A percentile compares a stretch with the other conserved stretches of the same genome.
Evolutionary conservation across 2,113 vertebrate species (phyloP).

Genomic region (Albula goreensis): DNA sequence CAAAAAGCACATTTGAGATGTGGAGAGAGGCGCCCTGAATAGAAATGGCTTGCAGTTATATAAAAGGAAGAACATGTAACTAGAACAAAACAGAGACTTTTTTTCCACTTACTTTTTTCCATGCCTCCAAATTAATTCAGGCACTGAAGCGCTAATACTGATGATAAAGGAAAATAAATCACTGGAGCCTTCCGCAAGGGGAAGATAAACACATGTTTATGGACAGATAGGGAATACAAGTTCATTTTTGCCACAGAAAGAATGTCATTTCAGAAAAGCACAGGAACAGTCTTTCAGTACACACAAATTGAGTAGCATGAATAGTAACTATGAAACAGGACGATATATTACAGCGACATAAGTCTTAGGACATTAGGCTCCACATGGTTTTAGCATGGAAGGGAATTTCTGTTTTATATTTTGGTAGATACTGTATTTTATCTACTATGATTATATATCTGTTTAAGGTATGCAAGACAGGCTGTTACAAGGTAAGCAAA

Average conservation of each 20-base stretch:
- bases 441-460: background rate
- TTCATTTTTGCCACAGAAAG: background rate
- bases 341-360: background rate
- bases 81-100: constrained; percentile 20
- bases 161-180: constrained; percentile 58
- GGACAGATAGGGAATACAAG: background rate
- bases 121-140: constrained; percentile 59
- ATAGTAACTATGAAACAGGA: background rate
- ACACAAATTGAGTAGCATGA: background rate
- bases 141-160: constrained; percentile 58
- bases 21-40: constrained; percentile 51
- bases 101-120: constrained; percentile 55
- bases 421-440: background rate
- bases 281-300: background rate
- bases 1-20: constrained; percentile 60
- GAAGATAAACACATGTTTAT: constrained; percentile 1
- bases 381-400: background rate
- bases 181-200: constrained; percentile 56
- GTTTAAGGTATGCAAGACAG: background rate
- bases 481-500: background rate
- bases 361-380: background rate
- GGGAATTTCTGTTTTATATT: background rate
- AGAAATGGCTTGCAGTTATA: constrained; percentile 44
- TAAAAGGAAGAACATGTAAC: constrained; percentile 31
- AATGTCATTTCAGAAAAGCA: background rate